phyloP scores from a whole-genome alignment of 2,113 vertebrate genomes.

The Centropus bengalensis region DNA sequence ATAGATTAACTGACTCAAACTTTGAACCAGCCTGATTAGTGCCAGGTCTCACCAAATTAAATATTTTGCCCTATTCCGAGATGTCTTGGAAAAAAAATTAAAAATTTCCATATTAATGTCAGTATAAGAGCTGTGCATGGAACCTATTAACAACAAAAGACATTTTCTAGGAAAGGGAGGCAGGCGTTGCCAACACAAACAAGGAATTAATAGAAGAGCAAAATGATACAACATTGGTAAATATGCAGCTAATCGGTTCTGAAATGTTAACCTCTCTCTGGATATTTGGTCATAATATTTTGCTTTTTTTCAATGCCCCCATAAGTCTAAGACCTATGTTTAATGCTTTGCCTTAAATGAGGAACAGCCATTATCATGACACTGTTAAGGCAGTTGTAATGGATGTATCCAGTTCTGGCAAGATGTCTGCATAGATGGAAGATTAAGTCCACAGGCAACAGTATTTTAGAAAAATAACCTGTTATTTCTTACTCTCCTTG shows the following conservation, averaged over 20 bases:
- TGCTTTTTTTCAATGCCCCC: not conserved
- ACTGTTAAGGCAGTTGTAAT: not conserved
- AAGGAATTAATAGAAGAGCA: not conserved
- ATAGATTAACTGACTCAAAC: not conserved
- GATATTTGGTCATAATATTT: not conserved
- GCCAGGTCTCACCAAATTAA: not conserved
- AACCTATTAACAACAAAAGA: not conserved
- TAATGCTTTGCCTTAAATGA: not conserved
- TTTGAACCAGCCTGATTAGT: not conserved
- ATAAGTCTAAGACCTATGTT: not conserved
- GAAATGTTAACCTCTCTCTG: not conserved
- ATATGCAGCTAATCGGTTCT: not conserved
- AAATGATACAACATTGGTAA: not conserved
- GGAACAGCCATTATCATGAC: not conserved
- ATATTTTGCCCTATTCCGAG: not conserved
- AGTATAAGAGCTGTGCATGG: not conserved
- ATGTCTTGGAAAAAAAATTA: not conserved
- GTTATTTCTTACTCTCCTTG: not conserved
- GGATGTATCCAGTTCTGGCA: not conserved
- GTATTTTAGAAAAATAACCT: not conserved
- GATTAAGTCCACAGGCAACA: not conserved
- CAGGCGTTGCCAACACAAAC: rapidly evolving
- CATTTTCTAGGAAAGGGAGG: not conserved
- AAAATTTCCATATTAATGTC: not conserved
- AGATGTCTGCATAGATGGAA: not conserved